Evolutionary conservation across 2,113 vertebrate species (phyloP).

Genomic region (Erythrocercus mccallii): DNA sequence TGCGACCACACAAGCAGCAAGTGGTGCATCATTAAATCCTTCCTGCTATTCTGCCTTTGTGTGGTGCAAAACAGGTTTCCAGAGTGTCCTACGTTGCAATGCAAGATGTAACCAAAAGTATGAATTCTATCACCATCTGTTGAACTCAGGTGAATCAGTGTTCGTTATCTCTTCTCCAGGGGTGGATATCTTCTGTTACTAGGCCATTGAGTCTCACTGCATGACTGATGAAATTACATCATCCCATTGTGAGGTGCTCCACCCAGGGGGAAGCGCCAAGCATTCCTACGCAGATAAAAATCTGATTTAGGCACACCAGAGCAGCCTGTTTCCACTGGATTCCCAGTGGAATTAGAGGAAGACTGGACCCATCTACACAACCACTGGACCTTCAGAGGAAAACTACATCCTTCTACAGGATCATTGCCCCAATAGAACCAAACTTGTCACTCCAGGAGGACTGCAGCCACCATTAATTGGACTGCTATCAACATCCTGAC

Average conservation of each 20-base stretch:
- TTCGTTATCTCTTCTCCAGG: background rate
- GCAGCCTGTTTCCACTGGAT: background rate
- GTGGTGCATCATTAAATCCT: too few species aligned
- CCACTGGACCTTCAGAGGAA: background rate
- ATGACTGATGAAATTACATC: background rate
- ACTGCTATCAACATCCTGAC: background rate
- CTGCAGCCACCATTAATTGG: background rate
- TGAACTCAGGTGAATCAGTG: background rate
- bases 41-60: background rate
- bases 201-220: background rate
- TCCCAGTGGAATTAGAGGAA: background rate
- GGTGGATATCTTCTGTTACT: background rate
- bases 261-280: background rate
- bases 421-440: background rate
- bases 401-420: background rate
- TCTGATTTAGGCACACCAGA: background rate
- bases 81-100: background rate
- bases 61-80: background rate
- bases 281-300: background rate
- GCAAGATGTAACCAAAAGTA: background rate
- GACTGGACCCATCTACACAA: background rate
- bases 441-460: background rate
- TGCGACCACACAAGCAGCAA: rapidly evolving
- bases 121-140: background rate
- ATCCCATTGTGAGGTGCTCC: background rate